Evolutionary conservation across 2,888 invertebrate species (phyloP), one percentile per base, ranked within the genome.

Genomic region (Drosophila pegasa): DNA sequence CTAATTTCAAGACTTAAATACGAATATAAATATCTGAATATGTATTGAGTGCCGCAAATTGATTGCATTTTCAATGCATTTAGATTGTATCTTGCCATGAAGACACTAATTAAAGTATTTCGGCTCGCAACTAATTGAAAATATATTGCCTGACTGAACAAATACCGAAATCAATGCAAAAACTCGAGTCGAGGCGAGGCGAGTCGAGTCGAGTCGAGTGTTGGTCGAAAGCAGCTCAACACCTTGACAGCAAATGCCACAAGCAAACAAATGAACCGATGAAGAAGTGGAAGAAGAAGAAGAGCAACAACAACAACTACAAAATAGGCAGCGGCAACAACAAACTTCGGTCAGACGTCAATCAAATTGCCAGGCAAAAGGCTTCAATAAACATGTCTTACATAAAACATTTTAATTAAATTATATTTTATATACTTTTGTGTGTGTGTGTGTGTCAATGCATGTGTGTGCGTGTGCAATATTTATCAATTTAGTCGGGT

Each of bases 391-490:
- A 80, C 88, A 82, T 87, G 88, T 87, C 88, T 84, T 82, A 84
- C 88, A 86, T 80, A 86, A 86, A 85, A 88, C 87, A 85, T 82
- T 85, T 85, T 85, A 85, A 85, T 85, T 85, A 85, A 85, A 85
- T 85, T 85, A 85, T 88, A 88, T 83, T 84, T 78, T 67, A 62
- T 37, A 47, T 59, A 66, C 57, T 29, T 48, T 37, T 52, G 31
- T 47, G 7, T 47, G 35, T 52, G 16, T 20, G 14, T 38, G 27
- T 31, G 37, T 48, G 22, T 20, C 45, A 37, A 33, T 63, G 57
- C 51, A 27, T 61, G 40, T 47, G 59, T 60, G 41, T 48, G 59
- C 62, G 25, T 69, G 60, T 81, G 79, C 87, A 81, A 85, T 87
- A 85, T 87, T 84, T 84, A 84, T 84, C 83, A 84, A 84, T 87